Conservation (phyloP, 2,888 invertebrate genomes). For the Diadegma fenestrale region DNA sequence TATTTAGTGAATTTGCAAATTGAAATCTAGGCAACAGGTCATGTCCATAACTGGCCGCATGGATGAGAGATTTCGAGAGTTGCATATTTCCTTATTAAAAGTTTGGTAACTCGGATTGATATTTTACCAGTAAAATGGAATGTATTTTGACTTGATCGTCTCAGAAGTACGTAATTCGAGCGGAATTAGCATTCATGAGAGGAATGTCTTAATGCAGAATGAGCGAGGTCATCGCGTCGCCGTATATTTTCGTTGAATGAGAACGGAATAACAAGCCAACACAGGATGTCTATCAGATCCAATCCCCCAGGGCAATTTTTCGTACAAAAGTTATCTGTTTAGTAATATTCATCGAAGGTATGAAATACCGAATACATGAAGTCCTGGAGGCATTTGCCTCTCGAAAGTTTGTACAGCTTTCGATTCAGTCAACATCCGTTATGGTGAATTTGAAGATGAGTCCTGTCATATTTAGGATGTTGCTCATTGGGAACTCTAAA, state of each 20-base stretch:
- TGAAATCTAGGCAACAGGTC: neutral
- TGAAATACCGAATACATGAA: neutral
- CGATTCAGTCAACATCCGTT: neutral
- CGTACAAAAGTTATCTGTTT: conserved; percentile 1
- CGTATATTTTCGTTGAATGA: neutral
- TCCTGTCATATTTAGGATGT: neutral
- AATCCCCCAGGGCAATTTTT: conserved; percentile 20
- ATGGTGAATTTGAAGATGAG: conserved; percentile 17
- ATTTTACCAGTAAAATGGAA: neutral
- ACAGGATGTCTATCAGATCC: neutral
- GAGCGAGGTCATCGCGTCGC: neutral
- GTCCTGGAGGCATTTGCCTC: conserved; percentile 9
- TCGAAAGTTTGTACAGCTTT: conserved; percentile 5
- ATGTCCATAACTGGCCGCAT: neutral
- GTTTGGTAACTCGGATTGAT: neutral
- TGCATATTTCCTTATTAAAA: neutral
- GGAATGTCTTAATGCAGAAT: neutral
- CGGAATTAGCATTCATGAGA: no score
- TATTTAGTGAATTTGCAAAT: neutral
- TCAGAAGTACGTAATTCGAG: no score
- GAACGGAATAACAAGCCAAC: neutral
- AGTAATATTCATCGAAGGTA: neutral
- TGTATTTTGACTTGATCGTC: no score
- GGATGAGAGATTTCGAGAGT: neutral
- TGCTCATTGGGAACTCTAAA: conserved; percentile 6